Evolutionary conservation across 2,113 vertebrate genomes (phyloP), one percentile per base, ranked within the genome.

Genomic region (Eclectus roratus): DNA sequence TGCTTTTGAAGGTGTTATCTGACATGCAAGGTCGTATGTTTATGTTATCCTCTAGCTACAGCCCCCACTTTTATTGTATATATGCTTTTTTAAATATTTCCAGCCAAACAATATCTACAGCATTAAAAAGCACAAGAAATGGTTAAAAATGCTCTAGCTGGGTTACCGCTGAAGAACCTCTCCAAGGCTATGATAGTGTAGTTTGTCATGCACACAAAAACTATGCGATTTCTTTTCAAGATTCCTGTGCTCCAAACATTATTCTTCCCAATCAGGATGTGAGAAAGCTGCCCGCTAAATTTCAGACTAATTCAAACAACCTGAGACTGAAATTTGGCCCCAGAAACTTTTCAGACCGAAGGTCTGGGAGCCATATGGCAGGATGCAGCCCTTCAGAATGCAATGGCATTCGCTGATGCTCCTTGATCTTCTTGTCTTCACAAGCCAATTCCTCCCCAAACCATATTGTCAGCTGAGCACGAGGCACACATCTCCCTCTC

Each of bases 301-400:
- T 94, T 96, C 78, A 86, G 89, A 56, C 81, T 96, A 95, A 97
- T 95, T 93, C 83, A 80, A 85, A 89, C 88, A 96, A 85, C 69
- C 71, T 95, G 92, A 84, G 69, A 71, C 58, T 81, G 77, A 93
- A 83, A 91, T 83, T 88, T 92, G 91, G 77, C 64, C 74, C 47
- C 78, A 66, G 58, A 88, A 93, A 83, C 70, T 89, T 79, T 80
- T 89, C 85, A 91, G 89, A 70, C 61, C 9, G 6, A 80, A 70
- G 71, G 49, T 96, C 95, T 97, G 96, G 92, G 71, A 88, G 52
- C 96, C 97, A 97, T 91, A 97, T 95, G 97, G 92, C 97, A 97
- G 96, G 96, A 97, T 97, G 96, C 91, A 96, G 83, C 68, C 64
- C 41, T 73, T 92, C 79, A 89, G 92, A 92, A 95, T 85, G 70